A percentile compares a stretch with the other conserved stretches of the same genome.
Conservation (phyloP, 2,797 vertebrate species). For the Margarornis squamiger region DNA sequence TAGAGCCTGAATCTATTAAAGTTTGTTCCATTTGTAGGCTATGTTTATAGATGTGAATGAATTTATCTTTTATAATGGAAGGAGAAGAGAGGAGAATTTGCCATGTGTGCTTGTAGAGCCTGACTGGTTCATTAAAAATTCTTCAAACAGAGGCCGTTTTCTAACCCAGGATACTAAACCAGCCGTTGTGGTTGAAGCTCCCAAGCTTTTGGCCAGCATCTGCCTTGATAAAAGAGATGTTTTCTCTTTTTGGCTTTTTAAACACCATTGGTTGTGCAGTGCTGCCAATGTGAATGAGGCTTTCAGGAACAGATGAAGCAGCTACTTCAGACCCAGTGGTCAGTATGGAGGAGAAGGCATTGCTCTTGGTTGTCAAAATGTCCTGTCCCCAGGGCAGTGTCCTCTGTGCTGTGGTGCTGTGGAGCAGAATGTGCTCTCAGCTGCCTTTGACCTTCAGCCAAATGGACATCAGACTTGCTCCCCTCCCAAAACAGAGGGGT, state of each 20-base stretch:
- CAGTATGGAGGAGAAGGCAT: background rate
- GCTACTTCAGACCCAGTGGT: background rate
- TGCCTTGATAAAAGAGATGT: background rate
- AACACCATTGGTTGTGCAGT: background rate
- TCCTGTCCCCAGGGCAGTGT: background rate
- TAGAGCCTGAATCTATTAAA: background rate
- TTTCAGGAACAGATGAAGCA: background rate
- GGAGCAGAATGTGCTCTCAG: background rate
- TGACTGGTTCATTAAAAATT: background rate
- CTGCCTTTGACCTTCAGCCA: background rate
- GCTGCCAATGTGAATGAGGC: background rate
- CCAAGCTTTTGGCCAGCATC: background rate
- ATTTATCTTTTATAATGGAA: background rate
- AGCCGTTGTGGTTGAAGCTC: background rate
- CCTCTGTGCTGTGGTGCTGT: background rate
- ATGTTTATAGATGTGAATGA: background rate
- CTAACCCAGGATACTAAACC: background rate
- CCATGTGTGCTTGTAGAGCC: background rate
- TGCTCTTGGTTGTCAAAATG: background rate
- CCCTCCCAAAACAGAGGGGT: background rate
- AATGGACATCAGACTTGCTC: background rate
- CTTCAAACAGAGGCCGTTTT: background rate
- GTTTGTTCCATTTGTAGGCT: background rate
- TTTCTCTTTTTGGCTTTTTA: background rate
- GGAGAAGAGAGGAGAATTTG: background rate